Conservation (phyloP, 2,113 vertebrate genomes). For the Acinonyx jubatus region DNA sequence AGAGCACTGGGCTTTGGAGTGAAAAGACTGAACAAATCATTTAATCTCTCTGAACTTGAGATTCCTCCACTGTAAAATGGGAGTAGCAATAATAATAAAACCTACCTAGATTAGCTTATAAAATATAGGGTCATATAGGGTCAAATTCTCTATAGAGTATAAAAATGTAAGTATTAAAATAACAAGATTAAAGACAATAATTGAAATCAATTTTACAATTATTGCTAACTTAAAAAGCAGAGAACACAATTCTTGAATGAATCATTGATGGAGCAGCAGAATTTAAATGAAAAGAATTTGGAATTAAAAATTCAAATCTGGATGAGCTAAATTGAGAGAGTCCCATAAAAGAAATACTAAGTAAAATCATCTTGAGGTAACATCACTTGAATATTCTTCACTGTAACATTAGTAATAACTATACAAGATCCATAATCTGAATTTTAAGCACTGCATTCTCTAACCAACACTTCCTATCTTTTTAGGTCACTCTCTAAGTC, state of each 20-base stretch:
- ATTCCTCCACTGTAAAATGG: background rate
- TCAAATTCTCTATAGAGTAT: background rate
- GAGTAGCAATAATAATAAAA: background rate
- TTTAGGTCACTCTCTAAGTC: background rate
- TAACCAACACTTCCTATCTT: background rate
- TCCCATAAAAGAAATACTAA: background rate
- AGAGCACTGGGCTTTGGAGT: background rate
- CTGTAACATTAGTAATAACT: background rate
- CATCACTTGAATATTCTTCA: background rate
- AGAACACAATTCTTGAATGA: background rate
- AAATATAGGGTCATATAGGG: background rate
- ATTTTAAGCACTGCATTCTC: background rate
- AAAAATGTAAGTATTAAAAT: background rate
- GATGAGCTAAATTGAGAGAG: background rate
- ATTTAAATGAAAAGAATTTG: background rate
- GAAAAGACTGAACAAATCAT: background rate
- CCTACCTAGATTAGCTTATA: background rate
- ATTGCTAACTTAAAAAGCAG: background rate
- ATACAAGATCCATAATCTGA: background rate
- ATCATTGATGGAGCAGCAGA: background rate
- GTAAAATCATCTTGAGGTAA: background rate
- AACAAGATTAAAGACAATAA: background rate
- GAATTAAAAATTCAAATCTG: background rate
- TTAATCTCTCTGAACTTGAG: background rate
- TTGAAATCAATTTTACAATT: background rate